Evolutionary conservation across 35 echinoderm and acorn worm genomes (phyloP).

Genomic region (Diadema setosum): DNA sequence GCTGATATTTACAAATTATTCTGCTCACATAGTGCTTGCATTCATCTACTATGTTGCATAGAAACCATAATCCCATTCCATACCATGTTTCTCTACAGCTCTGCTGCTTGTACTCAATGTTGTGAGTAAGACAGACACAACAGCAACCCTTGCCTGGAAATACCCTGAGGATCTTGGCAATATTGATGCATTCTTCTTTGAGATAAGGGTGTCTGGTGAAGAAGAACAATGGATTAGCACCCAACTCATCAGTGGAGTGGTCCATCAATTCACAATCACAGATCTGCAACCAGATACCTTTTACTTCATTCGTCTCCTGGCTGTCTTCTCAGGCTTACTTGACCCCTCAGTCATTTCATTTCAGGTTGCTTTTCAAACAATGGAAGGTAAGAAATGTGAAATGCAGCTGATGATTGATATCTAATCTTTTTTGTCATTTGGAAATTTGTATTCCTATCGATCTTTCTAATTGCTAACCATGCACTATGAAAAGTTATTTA

Average conservation of each 20-base stretch:
- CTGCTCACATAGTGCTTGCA: too few species aligned
- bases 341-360: neutral
- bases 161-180: neutral
- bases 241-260: neutral
- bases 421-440: neutral
- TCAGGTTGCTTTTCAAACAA: neutral
- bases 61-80: too few species aligned
- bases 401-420: too few species aligned
- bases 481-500: too few species aligned
- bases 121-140: neutral
- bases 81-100: too few species aligned
- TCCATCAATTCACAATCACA: neutral
- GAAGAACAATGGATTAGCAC: neutral
- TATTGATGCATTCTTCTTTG: neutral
- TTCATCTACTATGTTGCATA: too few species aligned
- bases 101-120: neutral
- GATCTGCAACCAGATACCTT: neutral
- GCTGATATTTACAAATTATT: too few species aligned
- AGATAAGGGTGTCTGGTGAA: neutral
- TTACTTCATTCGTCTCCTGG: neutral
- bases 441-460: neutral
- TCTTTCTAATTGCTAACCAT: too few species aligned
- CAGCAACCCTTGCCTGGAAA: neutral
- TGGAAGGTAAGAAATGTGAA: neutral
- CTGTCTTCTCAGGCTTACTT: neutral